These are phyloP conservation scores for Protonibea diacanthus DNA, from an alignment of 2,797 vertebrate species.

Conservation along the genomic window DNA sequence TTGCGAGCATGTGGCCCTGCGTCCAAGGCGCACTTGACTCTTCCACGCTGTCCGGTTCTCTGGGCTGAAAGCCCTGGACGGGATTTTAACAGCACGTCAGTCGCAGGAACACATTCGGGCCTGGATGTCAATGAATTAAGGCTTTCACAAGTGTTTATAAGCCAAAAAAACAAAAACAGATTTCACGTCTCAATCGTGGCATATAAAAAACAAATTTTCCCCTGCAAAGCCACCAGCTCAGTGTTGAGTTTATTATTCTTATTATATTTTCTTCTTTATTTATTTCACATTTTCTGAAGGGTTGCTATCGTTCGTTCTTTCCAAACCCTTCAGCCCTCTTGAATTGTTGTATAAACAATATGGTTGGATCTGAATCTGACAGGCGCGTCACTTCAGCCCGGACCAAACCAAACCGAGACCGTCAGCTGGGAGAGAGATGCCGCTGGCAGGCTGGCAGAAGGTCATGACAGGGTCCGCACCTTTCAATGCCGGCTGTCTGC, in stretches of 20 bases:
- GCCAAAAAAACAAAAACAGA: background rate
- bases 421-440: slow-evolving; percentile 78
- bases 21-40: slow-evolving; percentile 60
- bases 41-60: slow-evolving; percentile 41
- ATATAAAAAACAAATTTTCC: background rate
- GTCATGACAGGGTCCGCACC: slow-evolving; percentile 74
- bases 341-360: slow-evolving; percentile 42
- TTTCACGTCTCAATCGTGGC: background rate
- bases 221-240: background rate
- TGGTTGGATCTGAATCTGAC: slow-evolving; percentile 76
- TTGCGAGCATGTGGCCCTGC: slow-evolving; percentile 73
- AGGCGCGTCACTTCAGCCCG: slow-evolving; percentile 67
- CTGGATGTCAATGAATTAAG: background rate
- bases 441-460: slow-evolving; percentile 74
- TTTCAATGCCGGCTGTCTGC: background rate
- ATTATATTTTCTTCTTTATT: background rate
- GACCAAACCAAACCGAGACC: slow-evolving; percentile 23
- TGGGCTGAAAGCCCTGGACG: slow-evolving; percentile 18
- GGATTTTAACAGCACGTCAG: slow-evolving; percentile 1
- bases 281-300: background rate
- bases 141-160: slow-evolving; percentile 1
- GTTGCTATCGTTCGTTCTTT: background rate
- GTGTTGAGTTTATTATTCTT: background rate
- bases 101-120: background rate
- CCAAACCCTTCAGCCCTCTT: slow-evolving; percentile 22